Evolutionary conservation across 2,888 invertebrate genomes (phyloP).

Genomic region (Eledona agricola): DNA sequence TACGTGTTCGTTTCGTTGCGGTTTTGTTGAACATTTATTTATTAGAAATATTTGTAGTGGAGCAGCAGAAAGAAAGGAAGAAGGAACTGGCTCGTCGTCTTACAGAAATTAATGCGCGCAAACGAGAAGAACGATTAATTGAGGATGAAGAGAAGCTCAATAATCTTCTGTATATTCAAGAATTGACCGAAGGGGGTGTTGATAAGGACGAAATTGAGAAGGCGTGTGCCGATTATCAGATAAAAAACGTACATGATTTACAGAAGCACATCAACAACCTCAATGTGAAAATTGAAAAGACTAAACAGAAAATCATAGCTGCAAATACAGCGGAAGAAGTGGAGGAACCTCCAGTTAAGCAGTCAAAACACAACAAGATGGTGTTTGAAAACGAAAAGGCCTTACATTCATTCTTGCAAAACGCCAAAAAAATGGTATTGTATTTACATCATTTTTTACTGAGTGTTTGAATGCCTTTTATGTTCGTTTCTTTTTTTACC

Average conservation of each 20-base stretch:
- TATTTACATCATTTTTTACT: no score
- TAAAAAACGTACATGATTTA: slow-evolving; percentile 81
- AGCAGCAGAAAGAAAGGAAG: slow-evolving; percentile 87
- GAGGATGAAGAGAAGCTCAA: slow-evolving; percentile 89
- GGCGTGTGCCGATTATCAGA: slow-evolving; percentile 78
- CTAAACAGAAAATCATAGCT: slow-evolving; percentile 77
- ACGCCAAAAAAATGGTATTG: slow-evolving; percentile 73
- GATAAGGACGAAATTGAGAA: slow-evolving; percentile 69
- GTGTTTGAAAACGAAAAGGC: slow-evolving; percentile 61
- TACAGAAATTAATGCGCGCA: slow-evolving; percentile 88
- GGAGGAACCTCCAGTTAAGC: slow-evolving; percentile 61
- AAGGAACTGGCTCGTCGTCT: slow-evolving; percentile 85
- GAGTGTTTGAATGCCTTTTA: no score
- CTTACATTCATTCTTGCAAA: slow-evolving; percentile 64
- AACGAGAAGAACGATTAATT: slow-evolving; percentile 85
- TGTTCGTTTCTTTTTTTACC: no score
- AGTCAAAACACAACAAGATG: slow-evolving; percentile 60
- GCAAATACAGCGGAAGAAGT: slow-evolving; percentile 73
- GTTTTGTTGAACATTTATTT: slow-evolving; percentile 7
- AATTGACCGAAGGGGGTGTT: slow-evolving; percentile 78
- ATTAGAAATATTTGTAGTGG: slow-evolving; percentile 62
- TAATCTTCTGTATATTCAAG: slow-evolving; percentile 79
- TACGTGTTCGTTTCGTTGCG: slow-evolving; percentile 64
- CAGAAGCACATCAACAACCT: slow-evolving; percentile 76
- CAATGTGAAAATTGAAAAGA: slow-evolving; percentile 78